Evolutionary conservation across 2,113 vertebrate species (phyloP), one percentile per base, ranked within the genome.

Genomic region (Dolichallabes microphthalmus): DNA sequence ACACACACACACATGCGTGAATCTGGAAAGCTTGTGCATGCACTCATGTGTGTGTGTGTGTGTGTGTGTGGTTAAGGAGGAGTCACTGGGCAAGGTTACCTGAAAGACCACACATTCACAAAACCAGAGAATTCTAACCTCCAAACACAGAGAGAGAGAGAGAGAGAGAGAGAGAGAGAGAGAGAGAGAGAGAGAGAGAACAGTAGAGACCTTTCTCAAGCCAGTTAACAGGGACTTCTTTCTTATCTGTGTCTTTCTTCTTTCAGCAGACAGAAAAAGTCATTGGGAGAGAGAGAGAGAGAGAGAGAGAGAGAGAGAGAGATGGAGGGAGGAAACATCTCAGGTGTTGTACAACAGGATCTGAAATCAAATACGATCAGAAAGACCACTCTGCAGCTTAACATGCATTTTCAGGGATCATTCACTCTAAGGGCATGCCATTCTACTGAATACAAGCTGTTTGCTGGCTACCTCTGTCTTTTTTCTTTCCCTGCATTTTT

Each of bases 171-270:
- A 82, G 87, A 50, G 55, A 87, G 7, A 45, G 7, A 45, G 45
- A 45, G 7, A 45, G 45, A 45, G 45, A 45, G 45, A 66, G 27
- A 89, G 68, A 91, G 30, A 86, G 84, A 91, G 88, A 93, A 94
- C 92, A 94, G 92, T 92, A 83, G 91, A 86, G 89, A 90, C 90
- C 92, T 92, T 95, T 95, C 90, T 94, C 88, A 83, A 27, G 11
- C 50, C 88, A 80, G 22, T 89, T 90, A 93, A 94, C 93, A 94
- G 93, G 91, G 91, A 89, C 83, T 89, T 89, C 93, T 93, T 94
- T 95, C 93, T 93, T 93, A 88, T 87, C 85, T 85, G 86, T 77
- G 85, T 87, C 88, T 90, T 85, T 87, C 84, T 92, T 92, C 88
- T 86, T 90, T 87, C 90, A 89, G 86, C 86, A 88, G 89, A 90